These are phyloP conservation scores for Calidris pugnax DNA, from an alignment of 2,113 vertebrate species.

Conservation along the genomic window DNA sequence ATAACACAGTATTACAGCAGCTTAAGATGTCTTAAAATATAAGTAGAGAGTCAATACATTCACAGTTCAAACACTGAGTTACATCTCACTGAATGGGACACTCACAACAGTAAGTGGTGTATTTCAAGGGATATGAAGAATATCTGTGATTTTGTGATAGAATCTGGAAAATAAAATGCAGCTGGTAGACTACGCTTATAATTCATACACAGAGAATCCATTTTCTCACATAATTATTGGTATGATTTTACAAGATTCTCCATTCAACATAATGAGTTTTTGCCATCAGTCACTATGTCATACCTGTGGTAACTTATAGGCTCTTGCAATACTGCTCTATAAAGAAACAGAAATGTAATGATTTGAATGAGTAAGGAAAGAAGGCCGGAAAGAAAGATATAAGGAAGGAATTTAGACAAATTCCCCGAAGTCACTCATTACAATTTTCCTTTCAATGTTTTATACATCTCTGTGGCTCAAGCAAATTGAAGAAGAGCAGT, in stretches of 20 bases:
- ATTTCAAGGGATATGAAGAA: background rate
- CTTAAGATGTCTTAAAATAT: background rate
- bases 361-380: conserved; percentile 62
- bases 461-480: background rate
- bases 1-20: background rate
- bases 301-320: conserved; percentile 73
- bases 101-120: background rate
- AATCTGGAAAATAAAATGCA: conserved; percentile 31
- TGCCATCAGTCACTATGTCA: conserved; percentile 36
- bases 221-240: conserved; percentile 26
- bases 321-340: conserved; percentile 75
- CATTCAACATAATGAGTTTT: conserved; percentile 20
- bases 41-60: background rate
- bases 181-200: background rate
- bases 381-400: conserved; percentile 6
- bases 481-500: background rate
- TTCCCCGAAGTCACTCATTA: conserved; percentile 44
- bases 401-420: conserved; percentile 31
- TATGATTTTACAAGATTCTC: conserved; percentile 53
- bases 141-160: background rate
- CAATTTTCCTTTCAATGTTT: conserved; percentile 53
- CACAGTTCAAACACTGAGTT: background rate
- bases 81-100: background rate
- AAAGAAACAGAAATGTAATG: conserved; percentile 75
- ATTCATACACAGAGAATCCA: background rate